Conservation (phyloP, 2,113 vertebrate genomes). For the Tautogolabrus adspersus region DNA sequence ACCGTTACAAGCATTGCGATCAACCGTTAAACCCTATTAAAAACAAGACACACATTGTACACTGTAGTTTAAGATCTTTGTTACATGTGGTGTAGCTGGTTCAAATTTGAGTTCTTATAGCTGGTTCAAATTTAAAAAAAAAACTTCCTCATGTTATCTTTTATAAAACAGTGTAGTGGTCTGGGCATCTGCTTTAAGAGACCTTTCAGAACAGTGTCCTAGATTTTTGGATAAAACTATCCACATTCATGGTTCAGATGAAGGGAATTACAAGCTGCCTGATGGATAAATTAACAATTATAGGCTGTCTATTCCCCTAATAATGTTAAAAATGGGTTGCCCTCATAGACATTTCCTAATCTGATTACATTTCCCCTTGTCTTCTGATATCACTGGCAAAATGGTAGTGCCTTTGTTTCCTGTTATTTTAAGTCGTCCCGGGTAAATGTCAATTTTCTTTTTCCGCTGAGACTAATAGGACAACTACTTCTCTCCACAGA, state of each 20-base stretch:
- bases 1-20: too few species aligned
- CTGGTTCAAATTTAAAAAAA: too few species aligned
- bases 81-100: too few species aligned
- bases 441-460: conserved; percentile 25
- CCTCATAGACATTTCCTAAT: conserved; percentile 45
- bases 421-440: neutral
- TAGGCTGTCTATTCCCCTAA: conserved; percentile 44
- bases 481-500: neutral
- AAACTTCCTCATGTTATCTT: too few species aligned
- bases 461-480: neutral
- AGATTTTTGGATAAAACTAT: neutral
- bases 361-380: conserved; percentile 25
- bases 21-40: too few species aligned
- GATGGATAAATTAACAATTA: conserved; percentile 41
- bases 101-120: too few species aligned
- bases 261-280: conserved; percentile 10
- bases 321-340: conserved; percentile 41
- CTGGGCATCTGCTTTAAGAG: neutral
- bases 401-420: conserved; percentile 30
- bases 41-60: too few species aligned
- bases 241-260: conserved; percentile 7
- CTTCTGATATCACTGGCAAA: conserved; percentile 19
- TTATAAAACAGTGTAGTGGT: neutral
- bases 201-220: neutral
- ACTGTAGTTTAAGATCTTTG: too few species aligned